A percentile compares a stretch with the other conserved stretches of the same genome.
Conservation (phyloP, 2,888 invertebrate genomes). For the Linnaemya vulpina region DNA sequence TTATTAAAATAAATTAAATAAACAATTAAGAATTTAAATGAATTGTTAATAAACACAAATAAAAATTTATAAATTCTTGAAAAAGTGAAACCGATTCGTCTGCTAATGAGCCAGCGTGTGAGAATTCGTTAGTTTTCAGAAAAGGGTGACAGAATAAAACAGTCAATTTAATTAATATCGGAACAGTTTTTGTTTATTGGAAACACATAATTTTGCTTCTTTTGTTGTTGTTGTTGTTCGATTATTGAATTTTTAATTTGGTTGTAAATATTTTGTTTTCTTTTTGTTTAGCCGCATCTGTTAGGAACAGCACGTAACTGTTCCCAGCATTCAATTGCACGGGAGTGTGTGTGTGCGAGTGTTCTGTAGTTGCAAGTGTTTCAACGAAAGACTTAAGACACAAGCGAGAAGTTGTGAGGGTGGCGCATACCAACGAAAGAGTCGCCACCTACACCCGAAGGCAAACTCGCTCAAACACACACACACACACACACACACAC, state of each 20-base stretch:
- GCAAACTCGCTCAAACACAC: not conserved
- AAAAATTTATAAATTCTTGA: conserved; percentile 30
- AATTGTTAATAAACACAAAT: conserved; percentile 22
- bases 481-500: not conserved
- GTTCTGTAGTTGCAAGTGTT: conserved; percentile 55
- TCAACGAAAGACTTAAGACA: conserved; percentile 79
- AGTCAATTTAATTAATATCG: not conserved
- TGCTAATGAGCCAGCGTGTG: conserved; percentile 13
- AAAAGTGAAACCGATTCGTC: conserved; percentile 58
- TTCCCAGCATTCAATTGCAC: not conserved
- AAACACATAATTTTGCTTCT: not conserved
- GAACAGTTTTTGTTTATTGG: not conserved
- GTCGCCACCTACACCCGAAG: conserved; percentile 37
- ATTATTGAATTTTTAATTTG: not conserved
- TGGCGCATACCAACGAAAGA: conserved; percentile 45
- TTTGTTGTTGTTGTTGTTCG: not conserved
- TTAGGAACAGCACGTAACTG: not conserved
- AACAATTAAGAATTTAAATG: conserved; percentile 58
- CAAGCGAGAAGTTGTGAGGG: conserved; percentile 78
- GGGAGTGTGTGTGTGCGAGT: not conserved
- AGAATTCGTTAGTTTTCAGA: conserved; percentile 10
- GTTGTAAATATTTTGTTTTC: not conserved
- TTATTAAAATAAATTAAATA: conserved; percentile 21
- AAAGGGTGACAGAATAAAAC: conserved; percentile 6
- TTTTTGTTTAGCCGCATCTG: not conserved